phyloP scores from a whole-genome alignment of 2,797 vertebrate genomes.

The Sylvia borin region DNA sequence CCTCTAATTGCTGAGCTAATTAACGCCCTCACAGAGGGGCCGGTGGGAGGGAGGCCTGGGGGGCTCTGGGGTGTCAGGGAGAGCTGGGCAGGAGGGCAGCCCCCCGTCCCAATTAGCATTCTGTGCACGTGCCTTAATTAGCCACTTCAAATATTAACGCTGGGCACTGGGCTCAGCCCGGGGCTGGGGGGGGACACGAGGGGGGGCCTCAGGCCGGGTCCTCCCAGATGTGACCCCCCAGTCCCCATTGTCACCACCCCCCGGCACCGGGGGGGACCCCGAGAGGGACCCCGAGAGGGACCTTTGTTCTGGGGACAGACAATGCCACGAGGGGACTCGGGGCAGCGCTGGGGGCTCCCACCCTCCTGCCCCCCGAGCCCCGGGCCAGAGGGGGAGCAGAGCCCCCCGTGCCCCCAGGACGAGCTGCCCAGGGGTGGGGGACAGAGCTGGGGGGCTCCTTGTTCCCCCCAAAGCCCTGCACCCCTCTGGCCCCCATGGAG shows the following conservation, averaged over 20 bases:
- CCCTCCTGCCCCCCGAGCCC: background rate
- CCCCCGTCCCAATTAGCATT: constrained; percentile 44
- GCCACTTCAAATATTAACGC: constrained; percentile 62
- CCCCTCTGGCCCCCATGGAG: background rate
- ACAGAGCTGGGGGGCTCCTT: background rate
- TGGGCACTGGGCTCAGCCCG: background rate
- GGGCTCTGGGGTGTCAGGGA: background rate
- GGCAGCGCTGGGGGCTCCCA: background rate
- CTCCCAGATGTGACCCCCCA: background rate
- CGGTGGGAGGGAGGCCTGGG: background rate
- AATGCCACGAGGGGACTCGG: background rate
- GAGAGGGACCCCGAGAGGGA: background rate
- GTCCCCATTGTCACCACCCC: background rate
- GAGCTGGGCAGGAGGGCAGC: background rate
- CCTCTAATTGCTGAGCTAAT: background rate
- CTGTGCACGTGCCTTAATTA: constrained; percentile 45
- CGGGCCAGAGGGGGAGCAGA: background rate
- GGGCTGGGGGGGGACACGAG: background rate
- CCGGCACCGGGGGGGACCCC: background rate
- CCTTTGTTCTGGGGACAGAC: constrained; percentile 27
- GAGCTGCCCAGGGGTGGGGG: no score
- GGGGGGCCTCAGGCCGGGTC: background rate
- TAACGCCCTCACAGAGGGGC: background rate
- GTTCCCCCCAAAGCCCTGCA: background rate
- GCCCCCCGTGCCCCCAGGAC: rapidly evolving